Base-by-base conservation (phyloP, 2,888 invertebrate genomes). In the Nephrotoma appendiculata region DNA sequence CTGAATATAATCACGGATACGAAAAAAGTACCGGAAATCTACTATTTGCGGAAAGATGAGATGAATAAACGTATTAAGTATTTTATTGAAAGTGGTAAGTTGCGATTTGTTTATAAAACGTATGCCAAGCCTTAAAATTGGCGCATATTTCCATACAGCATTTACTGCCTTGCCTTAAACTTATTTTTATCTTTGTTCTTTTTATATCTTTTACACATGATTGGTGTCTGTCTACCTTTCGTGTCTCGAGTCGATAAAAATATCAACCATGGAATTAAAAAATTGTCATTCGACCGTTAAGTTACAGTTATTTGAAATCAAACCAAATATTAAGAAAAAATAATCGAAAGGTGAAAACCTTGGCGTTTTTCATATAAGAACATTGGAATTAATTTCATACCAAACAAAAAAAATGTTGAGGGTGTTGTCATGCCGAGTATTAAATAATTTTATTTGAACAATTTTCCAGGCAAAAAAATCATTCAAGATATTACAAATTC, bases 1-100 rank as follows among this genome's bases (percentile, higher is more conserved):
- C 91, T 92, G 88, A 91, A 93, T 89, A 92, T 93, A 88, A 92
- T 93, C 88, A 92, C 92, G 90, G 93, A 93, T 90, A 93, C 93
- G 87, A 93, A 93, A 89, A 92, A 93, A 87, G 93, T 93, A 88
- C 90, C 94, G 41, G 93, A 92, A 90, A 92, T 92, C 86, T 93
- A 93, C 89, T 92, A 92, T 88, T 93, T 93, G 89, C 91, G 93
- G 89, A 93, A 93, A 89, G 92, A 92, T 87, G 91, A 92, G 45
- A 92, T 93, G 86, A 92, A 92, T 89, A 91, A 91, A 88, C 90
- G 92, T 87, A 92, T 93, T 86, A 91, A 92, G 88, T 90, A 91
- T 87, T 91, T 92, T 87, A 91, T 92, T 42, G 92, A 92, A 90
- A 92, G 91, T 90, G 93, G 93, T 93, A 90, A 89, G 90, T 89